Percentiles rank a stretch among this genome's conserved stretches.
phyloP scores from a whole-genome alignment of 2,888 invertebrate genomes.

The Flabesymbios commensalis region DNA sequence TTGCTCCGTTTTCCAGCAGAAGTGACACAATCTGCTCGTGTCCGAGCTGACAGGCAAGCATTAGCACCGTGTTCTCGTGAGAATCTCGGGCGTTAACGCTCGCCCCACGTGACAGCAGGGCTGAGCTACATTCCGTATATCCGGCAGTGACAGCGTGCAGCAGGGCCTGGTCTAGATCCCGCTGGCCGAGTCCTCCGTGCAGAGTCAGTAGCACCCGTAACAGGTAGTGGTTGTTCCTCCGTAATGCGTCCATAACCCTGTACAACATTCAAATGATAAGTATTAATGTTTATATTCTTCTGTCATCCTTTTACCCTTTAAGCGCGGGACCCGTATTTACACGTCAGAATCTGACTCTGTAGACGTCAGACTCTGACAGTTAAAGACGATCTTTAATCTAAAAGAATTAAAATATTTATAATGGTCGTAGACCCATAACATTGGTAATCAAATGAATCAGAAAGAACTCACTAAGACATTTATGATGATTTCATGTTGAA shows the following conservation, averaged over 20 bases:
- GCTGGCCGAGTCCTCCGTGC: slow-evolving; percentile 21
- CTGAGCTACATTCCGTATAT: slow-evolving; percentile 24
- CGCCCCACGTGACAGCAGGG: slow-evolving; percentile 27
- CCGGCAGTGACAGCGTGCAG: slow-evolving; percentile 32
- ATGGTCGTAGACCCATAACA: too few species aligned
- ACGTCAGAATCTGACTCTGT: too few species aligned
- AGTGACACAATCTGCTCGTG: slow-evolving; percentile 7
- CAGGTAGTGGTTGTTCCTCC: slow-evolving; percentile 24
- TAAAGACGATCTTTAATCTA: too few species aligned
- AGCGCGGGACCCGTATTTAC: too few species aligned
- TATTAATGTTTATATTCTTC: too few species aligned
- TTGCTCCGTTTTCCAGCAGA: slow-evolving; percentile 19
- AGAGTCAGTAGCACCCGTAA: slow-evolving; percentile 28
- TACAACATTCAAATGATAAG: too few species aligned
- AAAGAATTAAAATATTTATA: too few species aligned
- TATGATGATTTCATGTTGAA: too few species aligned
- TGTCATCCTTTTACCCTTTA: too few species aligned
- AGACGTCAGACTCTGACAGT: too few species aligned
- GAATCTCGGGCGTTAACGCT: slow-evolving; percentile 21
- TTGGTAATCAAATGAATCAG: too few species aligned
- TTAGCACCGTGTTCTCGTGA: slow-evolving; percentile 31
- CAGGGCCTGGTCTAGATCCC: slow-evolving; percentile 28
- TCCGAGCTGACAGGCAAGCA: slow-evolving; percentile 26
- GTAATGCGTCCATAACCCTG: slow-evolving; percentile 25
- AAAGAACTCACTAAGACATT: too few species aligned